Conservation (phyloP, 2,888 invertebrate genomes). For the Actias luna region DNA sequence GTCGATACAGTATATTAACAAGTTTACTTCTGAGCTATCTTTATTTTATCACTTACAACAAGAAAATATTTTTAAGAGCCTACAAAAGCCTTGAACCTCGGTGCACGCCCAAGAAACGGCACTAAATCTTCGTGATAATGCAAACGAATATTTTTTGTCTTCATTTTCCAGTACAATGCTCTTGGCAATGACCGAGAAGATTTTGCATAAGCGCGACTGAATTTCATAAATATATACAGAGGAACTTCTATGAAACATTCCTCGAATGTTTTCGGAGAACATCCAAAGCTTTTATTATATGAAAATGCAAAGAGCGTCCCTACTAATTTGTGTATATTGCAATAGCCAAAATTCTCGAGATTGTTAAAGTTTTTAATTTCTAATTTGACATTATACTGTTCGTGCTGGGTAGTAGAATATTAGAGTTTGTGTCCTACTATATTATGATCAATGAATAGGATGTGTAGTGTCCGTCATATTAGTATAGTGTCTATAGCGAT, state of each 20-base stretch:
- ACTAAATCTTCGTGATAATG: not conserved
- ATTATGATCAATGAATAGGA: too few relatives aligned
- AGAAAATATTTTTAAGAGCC: not conserved
- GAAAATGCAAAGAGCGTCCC: too few relatives aligned
- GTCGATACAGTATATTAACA: too few relatives aligned
- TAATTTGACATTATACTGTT: too few relatives aligned
- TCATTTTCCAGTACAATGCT: not conserved
- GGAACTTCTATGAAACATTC: constrained; percentile 1
- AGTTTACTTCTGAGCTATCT: too few relatives aligned
- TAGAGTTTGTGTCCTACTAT: too few relatives aligned
- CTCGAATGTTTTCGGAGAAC: not conserved
- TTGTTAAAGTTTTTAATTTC: too few relatives aligned
- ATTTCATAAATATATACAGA: not conserved
- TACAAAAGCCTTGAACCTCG: not conserved
- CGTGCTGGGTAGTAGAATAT: too few relatives aligned
- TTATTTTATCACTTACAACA: not conserved
- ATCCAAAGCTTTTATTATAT: too few relatives aligned
- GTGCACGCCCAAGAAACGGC: constrained; percentile 5
- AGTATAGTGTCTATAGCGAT: too few relatives aligned
- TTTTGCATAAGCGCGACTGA: constrained; percentile 9
- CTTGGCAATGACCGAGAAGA: not conserved
- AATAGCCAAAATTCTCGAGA: not conserved
- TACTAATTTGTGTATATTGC: not conserved
- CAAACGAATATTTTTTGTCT: constrained; percentile 16
- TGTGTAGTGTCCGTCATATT: too few relatives aligned